These are phyloP conservation scores for Pyrrhia umbra DNA, from an alignment of 2,888 invertebrate species.

Conservation along the genomic window DNA sequence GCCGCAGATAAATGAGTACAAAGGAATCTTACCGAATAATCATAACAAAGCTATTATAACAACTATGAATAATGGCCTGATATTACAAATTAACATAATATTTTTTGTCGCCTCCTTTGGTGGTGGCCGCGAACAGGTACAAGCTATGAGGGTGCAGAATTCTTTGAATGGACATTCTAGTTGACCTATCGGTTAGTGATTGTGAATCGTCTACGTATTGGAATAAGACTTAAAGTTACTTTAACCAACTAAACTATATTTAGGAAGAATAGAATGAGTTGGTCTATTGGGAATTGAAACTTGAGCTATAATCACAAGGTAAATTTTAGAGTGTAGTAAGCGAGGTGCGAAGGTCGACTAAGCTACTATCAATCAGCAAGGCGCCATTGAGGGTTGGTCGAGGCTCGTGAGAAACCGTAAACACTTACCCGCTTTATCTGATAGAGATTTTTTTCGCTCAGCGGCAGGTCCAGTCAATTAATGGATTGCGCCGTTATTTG, in stretches of 20 bases:
- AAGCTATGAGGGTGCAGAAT: slow-evolving; percentile 89
- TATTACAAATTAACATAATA: slow-evolving; percentile 88
- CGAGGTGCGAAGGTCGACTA: slow-evolving; percentile 83
- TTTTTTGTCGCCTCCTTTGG: slow-evolving; percentile 87
- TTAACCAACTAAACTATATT: slow-evolving; percentile 55
- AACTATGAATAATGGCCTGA: slow-evolving; percentile 86
- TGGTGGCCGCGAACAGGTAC: slow-evolving; percentile 89
- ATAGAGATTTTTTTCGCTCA: slow-evolving; percentile 87
- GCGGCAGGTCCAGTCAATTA: slow-evolving; percentile 89
- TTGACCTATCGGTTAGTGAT: slow-evolving; percentile 44
- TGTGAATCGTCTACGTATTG: slow-evolving; percentile 53
- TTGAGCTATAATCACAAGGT: slow-evolving; percentile 62
- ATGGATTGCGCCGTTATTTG: slow-evolving; percentile 88
- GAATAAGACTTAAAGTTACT: slow-evolving; percentile 57
- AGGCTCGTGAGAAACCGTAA: slow-evolving; percentile 89
- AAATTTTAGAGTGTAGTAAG: slow-evolving; percentile 56
- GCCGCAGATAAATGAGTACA: slow-evolving; percentile 76
- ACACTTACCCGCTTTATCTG: slow-evolving; percentile 89
- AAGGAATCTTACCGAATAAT: slow-evolving; percentile 84
- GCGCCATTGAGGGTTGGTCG: slow-evolving; percentile 90
- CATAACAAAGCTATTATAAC: slow-evolving; percentile 89
- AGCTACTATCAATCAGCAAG: slow-evolving; percentile 89
- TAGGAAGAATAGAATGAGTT: slow-evolving; percentile 58
- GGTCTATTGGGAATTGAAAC: slow-evolving; percentile 51
- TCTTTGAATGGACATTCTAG: slow-evolving; percentile 86